Evolutionary conservation across 2,888 invertebrate genomes (phyloP), one percentile per base, ranked within the genome.

Genomic region (Carpatolechia fugitivella): DNA sequence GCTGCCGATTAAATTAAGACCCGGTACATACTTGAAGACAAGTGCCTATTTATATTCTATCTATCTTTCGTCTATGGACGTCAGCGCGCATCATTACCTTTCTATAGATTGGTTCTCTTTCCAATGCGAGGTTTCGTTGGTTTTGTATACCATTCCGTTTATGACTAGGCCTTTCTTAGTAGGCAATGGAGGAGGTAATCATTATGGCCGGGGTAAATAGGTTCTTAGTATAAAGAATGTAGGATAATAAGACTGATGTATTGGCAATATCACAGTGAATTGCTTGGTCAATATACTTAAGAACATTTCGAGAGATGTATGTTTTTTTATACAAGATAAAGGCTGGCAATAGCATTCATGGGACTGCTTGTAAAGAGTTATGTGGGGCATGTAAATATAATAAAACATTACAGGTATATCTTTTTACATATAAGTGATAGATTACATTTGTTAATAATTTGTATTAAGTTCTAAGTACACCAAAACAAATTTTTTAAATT

Each of bases 41-140:
- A 13, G 7, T 13, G 13, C 44, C 44, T 29, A n/a, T 44, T n/a
- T n/a, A 11, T 44, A 13, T 44, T 40, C 18, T 11, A 11, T 41
- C 41, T 20, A 41, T 41, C 41, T 41, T 44, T 44, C 44, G 44
- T 44, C 13, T 29, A 29, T 44, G 29, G 14, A 11, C 50, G 18
- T 44, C 44, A 70, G 59, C 68, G 67, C 83, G 84, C 80, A 66
- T 83, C 85, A 85, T 84, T 85, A 81, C 82, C 76, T 81, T 78
- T 60, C 70, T 78, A 81, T 80, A 74, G 74, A 76, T 65, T 64
- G 69, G 68, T 64, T 68, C 64, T 68, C 57, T 64, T 69, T 65
- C 68, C 58, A 59, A 60, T 59, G 58, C 60, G 59, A 62, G 59
- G 62, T 62, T 58, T 56, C 59, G 56, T 58, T 62, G 59, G 62